These are phyloP conservation scores for Trachops cirrhosus DNA, from an alignment of 2,797 vertebrate species.

Conservation along the genomic window DNA sequence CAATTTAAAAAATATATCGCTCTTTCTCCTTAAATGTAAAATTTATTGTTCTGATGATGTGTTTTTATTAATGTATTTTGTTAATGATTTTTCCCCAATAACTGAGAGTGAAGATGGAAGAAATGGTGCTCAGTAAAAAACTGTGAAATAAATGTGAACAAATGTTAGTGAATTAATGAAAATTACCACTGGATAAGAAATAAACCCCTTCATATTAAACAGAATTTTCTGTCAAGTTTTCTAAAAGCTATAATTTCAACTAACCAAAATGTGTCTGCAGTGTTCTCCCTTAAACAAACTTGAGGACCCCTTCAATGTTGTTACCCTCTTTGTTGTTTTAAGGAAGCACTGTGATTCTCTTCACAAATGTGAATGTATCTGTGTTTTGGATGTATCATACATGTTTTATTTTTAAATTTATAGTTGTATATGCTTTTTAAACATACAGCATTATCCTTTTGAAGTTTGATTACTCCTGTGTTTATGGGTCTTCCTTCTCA, in stretches of 20 bases:
- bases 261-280: neutral
- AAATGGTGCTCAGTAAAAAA: neutral
- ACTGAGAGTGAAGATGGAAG: neutral
- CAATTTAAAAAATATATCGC: neutral
- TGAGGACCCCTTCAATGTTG: neutral
- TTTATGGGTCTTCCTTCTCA: neutral
- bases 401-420: neutral
- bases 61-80: neutral
- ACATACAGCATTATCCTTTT: neutral
- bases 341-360: neutral
- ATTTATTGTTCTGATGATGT: neutral
- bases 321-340: neutral
- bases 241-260: neutral
- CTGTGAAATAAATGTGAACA: neutral
- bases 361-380: neutral
- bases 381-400: neutral
- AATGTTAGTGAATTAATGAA: neutral
- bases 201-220: neutral
- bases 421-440: neutral
- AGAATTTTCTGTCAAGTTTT: neutral
- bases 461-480: neutral
- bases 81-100: neutral
- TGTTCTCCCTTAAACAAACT: neutral
- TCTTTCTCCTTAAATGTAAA: neutral
- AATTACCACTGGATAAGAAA: neutral